Base-by-base conservation (phyloP, 2,113 vertebrate species). In the Sylvilagus bachmani region DNA sequence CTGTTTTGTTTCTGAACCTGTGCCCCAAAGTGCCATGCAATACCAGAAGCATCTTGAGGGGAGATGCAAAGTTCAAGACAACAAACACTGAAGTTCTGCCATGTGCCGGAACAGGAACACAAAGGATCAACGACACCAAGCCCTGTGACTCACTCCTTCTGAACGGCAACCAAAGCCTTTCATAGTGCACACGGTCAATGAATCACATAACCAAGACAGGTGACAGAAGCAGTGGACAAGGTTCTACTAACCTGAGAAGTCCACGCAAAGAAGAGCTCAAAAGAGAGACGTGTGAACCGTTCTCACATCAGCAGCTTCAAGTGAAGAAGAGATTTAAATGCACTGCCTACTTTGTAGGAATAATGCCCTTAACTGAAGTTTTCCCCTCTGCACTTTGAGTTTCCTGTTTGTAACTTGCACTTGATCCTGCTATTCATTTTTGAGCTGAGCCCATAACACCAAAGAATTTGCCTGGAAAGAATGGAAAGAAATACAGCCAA, bases 401-500 rank as follows among this genome's bases (percentile, higher is more conserved):
- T 94, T 90, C 51, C 55, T 33, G 55, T 86, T 91, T 93, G 7
- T 31, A 85, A 64, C 1, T 80, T 33, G 11, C 27, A 83, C 44
- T 86, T 83, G 70, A 53, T 58, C 66, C 73, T 91, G 74, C 62
- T 70, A 79, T 64, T 86, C 38, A 27, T 89, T 87, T 93, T 87
- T 70, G 49, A 93, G 51, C 80, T 67, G 75, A 94, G 5, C 25
- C 49, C 3, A 86, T 0, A 83, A 27, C 38, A 67, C 36, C 4
- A 64, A 94, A 95, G 79, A 61, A 71, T 16, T 38, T 82, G 74
- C 55, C 81, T 70, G 67, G 21, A 5, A 36, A 73, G 33, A 81
- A 53, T 86, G 51, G 25, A 89, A 96, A 95, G 71, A 95, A 96
- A 92, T 33, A 69, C 17, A 70, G 92, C 69, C 89, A 95, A 90